Base-by-base conservation (phyloP, 2,113 vertebrate species). In the Otis tarda region DNA sequence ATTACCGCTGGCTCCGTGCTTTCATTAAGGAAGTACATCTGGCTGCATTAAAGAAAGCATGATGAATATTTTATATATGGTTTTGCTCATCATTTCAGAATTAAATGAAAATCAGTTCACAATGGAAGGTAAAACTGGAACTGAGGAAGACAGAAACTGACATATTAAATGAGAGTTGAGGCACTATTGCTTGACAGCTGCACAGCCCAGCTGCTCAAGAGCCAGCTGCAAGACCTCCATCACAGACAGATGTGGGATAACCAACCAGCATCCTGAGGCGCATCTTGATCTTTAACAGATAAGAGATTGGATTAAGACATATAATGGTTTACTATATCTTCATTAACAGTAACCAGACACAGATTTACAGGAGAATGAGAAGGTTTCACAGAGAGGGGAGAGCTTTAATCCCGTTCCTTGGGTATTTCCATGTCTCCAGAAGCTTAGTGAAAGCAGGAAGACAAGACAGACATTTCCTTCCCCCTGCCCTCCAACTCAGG, bases 201-300 rank as follows among this genome's bases (percentile, higher is more conserved):
- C 49, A 33, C 31, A 86, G 56, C 35, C 68, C 67, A 90, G 85
- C 91, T 96, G 87, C 49, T 79, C 15, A 3, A 57, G 28, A 83
- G 49, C 24, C 33, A 5, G 61, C 83, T 89, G 77, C 77, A 87
- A 92, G 76, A 94, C 80, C 88, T 90, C 81, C 83, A 39, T 35
- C 80, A 41, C 65, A 87, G 83, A 80, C 80, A 96, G 83, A 92
- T 79, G 94, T 78, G 86, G 80, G 56, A 87, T 20, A 90, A 71
- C 31, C 79, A 71, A 39, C 47, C 80, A 81, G 90, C 60, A 89
- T 90, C 77, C 73, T 41, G 63, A 87, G 64, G 69, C 23, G 1
- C 59, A 81, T 89, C 83, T 75, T 93, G 79, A 93, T 96, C 86
- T 84, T 73, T 77, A 68, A 52, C 73, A 90, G 90, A 80, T 84